Percentiles rank a stretch among this genome's conserved stretches.
Conservation (phyloP, 2,888 invertebrate genomes). For the Heteromyza rotundicornis region DNA sequence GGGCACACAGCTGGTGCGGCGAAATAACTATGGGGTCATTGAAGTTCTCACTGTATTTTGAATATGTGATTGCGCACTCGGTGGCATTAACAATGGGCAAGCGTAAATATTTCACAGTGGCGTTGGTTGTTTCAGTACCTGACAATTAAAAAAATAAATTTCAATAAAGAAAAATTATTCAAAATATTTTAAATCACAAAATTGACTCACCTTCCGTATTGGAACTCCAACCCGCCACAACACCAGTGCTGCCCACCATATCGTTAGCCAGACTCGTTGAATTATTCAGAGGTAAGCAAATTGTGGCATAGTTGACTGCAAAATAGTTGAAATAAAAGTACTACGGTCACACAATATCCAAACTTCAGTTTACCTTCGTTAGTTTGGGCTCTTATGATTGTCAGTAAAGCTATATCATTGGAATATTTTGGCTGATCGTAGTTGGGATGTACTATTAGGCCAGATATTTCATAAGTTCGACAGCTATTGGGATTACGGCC, state of each 20-base stretch:
- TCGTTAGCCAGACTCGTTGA: slow-evolving; percentile 46
- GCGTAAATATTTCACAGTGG: slow-evolving; percentile 61
- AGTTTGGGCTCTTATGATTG: slow-evolving; percentile 60
- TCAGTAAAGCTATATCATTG: slow-evolving; percentile 69
- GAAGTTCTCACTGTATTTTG: slow-evolving; percentile 59
- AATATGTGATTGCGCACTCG: slow-evolving; percentile 58
- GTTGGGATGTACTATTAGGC: slow-evolving; percentile 64
- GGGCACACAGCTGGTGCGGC: slow-evolving; percentile 59
- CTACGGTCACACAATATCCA: neutral
- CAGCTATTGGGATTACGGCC: slow-evolving; percentile 51
- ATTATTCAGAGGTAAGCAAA: slow-evolving; percentile 64
- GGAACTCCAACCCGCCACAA: slow-evolving; percentile 79
- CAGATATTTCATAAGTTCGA: slow-evolving; percentile 65
- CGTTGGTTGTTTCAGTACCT: slow-evolving; percentile 21
- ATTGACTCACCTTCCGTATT: slow-evolving; percentile 66
- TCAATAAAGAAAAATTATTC: slow-evolving; percentile 8
- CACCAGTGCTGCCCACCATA: slow-evolving; percentile 64
- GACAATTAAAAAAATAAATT: slow-evolving; percentile 7
- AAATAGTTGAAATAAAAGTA: slow-evolving; percentile 8
- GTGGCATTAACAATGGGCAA: slow-evolving; percentile 62
- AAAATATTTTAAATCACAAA: slow-evolving; percentile 12
- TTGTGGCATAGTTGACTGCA: slow-evolving; percentile 59
- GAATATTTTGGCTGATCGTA: slow-evolving; percentile 64
- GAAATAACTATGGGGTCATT: slow-evolving; percentile 61
- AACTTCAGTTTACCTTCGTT: slow-evolving; percentile 33